Base-by-base conservation (phyloP, 2,113 vertebrate species). In the Orthonyx spaldingii region DNA sequence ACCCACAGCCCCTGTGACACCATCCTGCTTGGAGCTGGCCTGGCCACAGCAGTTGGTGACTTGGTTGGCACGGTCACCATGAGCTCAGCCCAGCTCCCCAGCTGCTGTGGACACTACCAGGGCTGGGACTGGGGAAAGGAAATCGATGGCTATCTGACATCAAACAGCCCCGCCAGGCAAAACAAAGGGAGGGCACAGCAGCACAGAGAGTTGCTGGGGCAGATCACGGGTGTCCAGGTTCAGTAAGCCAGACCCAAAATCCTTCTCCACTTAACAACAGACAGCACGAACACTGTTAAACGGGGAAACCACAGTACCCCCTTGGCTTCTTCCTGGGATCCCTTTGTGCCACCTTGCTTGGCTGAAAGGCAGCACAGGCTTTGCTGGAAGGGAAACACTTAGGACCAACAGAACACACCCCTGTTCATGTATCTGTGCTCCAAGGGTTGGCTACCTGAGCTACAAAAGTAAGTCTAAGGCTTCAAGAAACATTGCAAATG, bases 1-100 rank as follows among this genome's bases (percentile, higher is more conserved):
- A 55, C 59, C 50, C 2, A 16, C 6, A 24, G 64, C 44, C 68
- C 26, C 47, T 10, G 33, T 4, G 49, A 42, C 50, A 19, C 32
- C 0, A 0, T 7, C 33, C 32, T 2, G 5, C 50, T 15, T 1
- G 7, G 26, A 37, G 52, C 27, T 2, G 6, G 21, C 47, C 27
- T 3, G 2, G 32, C 3, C 14, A 47, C 30, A 92, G 27, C 21
- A 49, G 30, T 12, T 0, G 9, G 19, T n/a, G n/a, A 46, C 24
- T 86, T 3, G 13, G 39, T 76, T 61, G 76, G 30, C 22, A 1
- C 1, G 3, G 30, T 46, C 55, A 55, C 32, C 23, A 32, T 13
- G 13, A 80, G 50, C 68, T 44, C 64, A 78, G 83, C 44, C 71
- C 78, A 18, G 32, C 41, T 76, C 61, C 76, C 65, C 81, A 94